Evolutionary conservation across 2,797 vertebrate genomes (phyloP).

Genomic region (Perodicticus potto): DNA sequence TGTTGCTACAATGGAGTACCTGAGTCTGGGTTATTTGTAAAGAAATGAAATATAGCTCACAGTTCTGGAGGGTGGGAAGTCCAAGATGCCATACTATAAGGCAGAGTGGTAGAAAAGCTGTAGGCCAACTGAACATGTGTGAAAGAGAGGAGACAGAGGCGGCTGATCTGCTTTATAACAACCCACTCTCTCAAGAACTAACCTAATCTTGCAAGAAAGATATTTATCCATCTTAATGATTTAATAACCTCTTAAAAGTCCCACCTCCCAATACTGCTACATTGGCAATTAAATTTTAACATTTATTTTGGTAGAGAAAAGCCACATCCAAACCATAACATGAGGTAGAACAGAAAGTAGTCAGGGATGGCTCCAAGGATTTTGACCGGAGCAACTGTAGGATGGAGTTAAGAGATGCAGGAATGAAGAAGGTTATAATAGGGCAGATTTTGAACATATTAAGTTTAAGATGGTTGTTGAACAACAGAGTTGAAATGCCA

Average conservation of each 20-base stretch:
- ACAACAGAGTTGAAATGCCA: not conserved
- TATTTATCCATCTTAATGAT: not conserved
- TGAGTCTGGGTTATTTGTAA: not conserved
- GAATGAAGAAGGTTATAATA: not conserved
- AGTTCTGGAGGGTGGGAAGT: not conserved
- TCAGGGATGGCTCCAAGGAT: not conserved
- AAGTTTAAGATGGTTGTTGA: constrained; percentile 24
- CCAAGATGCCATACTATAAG: not conserved
- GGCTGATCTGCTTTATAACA: not conserved
- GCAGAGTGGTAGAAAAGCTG: not conserved
- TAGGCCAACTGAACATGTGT: not conserved
- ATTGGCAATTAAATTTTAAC: not conserved
- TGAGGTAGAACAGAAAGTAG: not conserved
- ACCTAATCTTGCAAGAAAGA: not conserved
- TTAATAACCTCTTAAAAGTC: not conserved
- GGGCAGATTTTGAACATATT: not conserved
- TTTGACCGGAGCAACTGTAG: not conserved
- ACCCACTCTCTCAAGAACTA: not conserved
- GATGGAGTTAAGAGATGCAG: not conserved
- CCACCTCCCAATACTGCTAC: not conserved
- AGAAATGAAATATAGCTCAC: not conserved
- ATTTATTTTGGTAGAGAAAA: not conserved
- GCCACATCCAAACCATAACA: not conserved
- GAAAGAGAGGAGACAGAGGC: not conserved
- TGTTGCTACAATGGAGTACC: not conserved